Conservation (phyloP, 2,888 invertebrate species). For the Caenorhabditis panamensis region DNA sequence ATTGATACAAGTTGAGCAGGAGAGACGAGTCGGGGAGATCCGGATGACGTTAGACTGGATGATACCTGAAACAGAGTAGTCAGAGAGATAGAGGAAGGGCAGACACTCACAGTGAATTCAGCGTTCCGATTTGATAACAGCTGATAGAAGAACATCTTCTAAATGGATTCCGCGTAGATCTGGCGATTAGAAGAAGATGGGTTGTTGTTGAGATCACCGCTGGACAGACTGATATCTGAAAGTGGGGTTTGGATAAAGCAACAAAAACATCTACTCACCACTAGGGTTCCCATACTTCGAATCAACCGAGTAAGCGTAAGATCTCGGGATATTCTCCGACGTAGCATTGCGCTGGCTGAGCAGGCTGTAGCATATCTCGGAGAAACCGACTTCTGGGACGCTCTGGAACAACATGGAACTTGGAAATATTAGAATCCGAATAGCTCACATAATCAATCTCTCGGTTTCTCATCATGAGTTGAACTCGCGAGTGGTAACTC, state of each 20-base stretch:
- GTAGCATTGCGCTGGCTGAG: background rate
- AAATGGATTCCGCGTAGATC: too few species aligned
- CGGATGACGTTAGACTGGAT: background rate
- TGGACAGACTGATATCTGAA: background rate
- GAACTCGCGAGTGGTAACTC: conserved; percentile 78
- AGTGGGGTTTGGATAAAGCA: too few species aligned
- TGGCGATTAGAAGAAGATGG: background rate
- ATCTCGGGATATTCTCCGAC: background rate
- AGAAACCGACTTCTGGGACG: conserved; percentile 24
- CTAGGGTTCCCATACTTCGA: background rate
- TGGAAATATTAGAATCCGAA: background rate
- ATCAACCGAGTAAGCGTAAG: background rate
- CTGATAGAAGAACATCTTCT: too few species aligned
- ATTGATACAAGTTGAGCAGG: background rate
- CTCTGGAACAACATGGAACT: conserved; percentile 1
- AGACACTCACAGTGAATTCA: too few species aligned
- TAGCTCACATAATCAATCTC: conserved; percentile 60
- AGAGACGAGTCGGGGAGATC: background rate
- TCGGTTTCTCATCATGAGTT: conserved; percentile 70
- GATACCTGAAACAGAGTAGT: too few species aligned
- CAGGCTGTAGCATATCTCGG: conserved; percentile 27
- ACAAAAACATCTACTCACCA: too few species aligned
- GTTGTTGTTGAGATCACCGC: background rate
- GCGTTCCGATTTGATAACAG: too few species aligned
- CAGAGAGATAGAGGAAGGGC: too few species aligned